A percentile compares a stretch with the other conserved stretches of the same genome.
Conservation (phyloP, 1,140 invertebrate species). For the Anastrepha obliqua region DNA sequence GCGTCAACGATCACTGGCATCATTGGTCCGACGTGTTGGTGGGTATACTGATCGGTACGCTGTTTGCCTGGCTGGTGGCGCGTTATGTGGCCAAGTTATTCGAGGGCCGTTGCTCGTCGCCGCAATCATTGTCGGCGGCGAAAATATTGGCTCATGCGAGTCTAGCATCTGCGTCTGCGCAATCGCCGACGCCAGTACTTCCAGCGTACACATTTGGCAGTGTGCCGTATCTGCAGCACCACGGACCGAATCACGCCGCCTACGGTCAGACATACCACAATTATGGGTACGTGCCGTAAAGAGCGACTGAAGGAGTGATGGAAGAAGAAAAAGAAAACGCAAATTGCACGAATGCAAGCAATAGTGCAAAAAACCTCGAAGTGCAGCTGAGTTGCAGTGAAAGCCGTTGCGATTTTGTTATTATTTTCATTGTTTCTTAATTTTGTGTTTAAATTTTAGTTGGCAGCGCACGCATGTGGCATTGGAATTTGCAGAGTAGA, state of each 20-base stretch:
- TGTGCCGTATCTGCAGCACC: constrained; percentile 67
- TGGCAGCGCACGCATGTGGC: constrained; percentile 34
- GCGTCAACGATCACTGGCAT: constrained; percentile 96
- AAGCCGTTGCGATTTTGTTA: constrained; percentile 35
- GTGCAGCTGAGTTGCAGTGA: constrained; percentile 30
- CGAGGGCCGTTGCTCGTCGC: constrained; percentile 20
- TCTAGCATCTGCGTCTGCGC: constrained; percentile 38
- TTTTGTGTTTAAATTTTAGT: constrained; percentile 2
- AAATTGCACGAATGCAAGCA: constrained; percentile 11
- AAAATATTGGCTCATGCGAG: constrained; percentile 41
- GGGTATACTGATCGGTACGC: constrained; percentile 76
- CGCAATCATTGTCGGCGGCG: constrained; percentile 47
- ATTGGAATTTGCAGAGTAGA: constrained; percentile 12
- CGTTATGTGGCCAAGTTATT: constrained; percentile 67
- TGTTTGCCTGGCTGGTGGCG: constrained; percentile 77
- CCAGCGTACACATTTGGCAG: constrained; percentile 71
- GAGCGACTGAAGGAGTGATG: not conserved
- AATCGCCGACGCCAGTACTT: constrained; percentile 59
- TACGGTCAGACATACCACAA: constrained; percentile 70
- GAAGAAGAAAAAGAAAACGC: not conserved
- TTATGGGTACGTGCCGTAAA: constrained; percentile 71
- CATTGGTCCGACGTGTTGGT: constrained; percentile 85
- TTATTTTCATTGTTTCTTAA: not conserved
- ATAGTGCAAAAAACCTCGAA: not conserved
- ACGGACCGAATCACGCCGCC: constrained; percentile 57